Conservation (phyloP, 64 coral and sea anemone species). For the Porites lutea region DNA sequence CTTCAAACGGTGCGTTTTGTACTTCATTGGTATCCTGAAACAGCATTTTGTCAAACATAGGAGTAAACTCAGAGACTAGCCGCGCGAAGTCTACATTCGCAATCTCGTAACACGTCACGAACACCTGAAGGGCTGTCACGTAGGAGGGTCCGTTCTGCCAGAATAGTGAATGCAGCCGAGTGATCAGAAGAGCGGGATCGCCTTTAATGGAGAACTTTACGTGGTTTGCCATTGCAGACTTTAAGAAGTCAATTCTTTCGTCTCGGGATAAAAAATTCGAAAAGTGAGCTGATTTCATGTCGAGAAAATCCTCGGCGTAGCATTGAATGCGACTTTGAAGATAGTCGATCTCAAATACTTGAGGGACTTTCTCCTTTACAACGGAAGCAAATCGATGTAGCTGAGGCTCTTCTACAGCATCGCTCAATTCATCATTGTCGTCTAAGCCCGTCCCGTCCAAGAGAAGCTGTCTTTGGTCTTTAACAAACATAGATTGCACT, state of each 20-base stretch:
- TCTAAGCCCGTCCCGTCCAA: conserved; percentile 63
- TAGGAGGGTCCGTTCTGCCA: conserved; percentile 57
- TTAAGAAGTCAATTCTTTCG: conserved; percentile 64
- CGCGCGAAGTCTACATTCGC: not conserved
- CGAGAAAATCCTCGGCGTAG: conserved; percentile 83
- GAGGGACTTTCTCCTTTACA: conserved; percentile 69
- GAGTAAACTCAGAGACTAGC: not conserved
- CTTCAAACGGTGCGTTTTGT: not conserved
- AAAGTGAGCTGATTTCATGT: conserved; percentile 67
- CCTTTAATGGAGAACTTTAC: conserved; percentile 34
- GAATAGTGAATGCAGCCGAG: conserved; percentile 59
- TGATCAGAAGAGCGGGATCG: conserved; percentile 36
- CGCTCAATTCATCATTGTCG: conserved; percentile 55
- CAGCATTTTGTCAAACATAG: conserved; percentile 30
- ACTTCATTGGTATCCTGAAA: not conserved
- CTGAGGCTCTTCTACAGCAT: conserved; percentile 20
- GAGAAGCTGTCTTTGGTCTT: conserved; percentile 62
- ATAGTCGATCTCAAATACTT: conserved; percentile 55
- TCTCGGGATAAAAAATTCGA: conserved; percentile 6
- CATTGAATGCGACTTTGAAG: conserved; percentile 27
- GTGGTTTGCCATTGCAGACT: conserved; percentile 38
- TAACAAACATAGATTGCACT: conserved; percentile 69
- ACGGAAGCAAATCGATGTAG: conserved; percentile 53
- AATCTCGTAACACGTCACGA: conserved; percentile 12
- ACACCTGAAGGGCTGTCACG: conserved; percentile 46